A percentile compares a stretch with the other conserved stretches of the same genome.
Conservation (phyloP, 1,140 invertebrate species). For the Odontomachus brunneus region DNA sequence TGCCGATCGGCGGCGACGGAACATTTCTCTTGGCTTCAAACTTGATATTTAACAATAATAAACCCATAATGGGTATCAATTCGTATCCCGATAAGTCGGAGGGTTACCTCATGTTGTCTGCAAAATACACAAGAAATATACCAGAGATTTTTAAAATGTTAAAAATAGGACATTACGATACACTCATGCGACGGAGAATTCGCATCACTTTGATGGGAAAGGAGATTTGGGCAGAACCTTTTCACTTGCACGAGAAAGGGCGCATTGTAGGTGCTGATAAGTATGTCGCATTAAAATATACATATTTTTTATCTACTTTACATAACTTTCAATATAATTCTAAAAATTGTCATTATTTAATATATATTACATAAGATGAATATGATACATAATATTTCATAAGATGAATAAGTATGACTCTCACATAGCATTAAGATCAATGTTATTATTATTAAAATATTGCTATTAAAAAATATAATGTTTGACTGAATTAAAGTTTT, state of each 20-base stretch:
- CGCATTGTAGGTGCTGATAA: constrained; percentile 64
- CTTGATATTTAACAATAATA: constrained; percentile 90
- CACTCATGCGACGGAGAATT: constrained; percentile 91
- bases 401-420: too few relatives aligned
- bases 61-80: constrained; percentile 98
- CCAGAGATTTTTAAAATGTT: constrained; percentile 89
- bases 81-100: constrained; percentile 98
- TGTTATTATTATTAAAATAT: too few relatives aligned
- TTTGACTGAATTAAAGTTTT: too few relatives aligned
- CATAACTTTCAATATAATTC: too few relatives aligned
- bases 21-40: constrained; percentile 98
- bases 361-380: too few relatives aligned
- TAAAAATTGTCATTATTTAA: too few relatives aligned
- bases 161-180: constrained; percentile 90
- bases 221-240: constrained; percentile 85
- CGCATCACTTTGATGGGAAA: constrained; percentile 93
- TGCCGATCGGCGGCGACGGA: constrained; percentile 98
- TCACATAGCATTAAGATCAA: too few relatives aligned
- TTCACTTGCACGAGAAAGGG: constrained; percentile 90
- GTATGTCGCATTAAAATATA: constrained; percentile 41
- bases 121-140: constrained; percentile 89
- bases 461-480: too few relatives aligned
- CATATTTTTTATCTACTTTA: too few relatives aligned
- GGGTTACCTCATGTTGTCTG: constrained; percentile 95
- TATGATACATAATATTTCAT: too few relatives aligned